These are phyloP conservation scores for Meteorus cinctellus DNA, from an alignment of 2,888 invertebrate genomes.

Conservation along the genomic window DNA sequence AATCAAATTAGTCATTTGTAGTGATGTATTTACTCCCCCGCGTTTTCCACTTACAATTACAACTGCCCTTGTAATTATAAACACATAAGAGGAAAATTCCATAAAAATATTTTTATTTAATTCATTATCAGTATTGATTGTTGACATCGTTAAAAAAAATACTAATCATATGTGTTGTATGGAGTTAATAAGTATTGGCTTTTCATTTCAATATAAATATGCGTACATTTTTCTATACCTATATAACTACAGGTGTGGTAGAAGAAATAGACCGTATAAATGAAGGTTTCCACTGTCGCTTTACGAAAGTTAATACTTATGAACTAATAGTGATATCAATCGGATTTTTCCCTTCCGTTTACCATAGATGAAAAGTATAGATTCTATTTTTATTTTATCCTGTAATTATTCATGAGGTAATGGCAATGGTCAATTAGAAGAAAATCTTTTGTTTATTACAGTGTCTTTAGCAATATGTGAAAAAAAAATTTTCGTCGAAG, in stretches of 20 bases:
- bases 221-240: background rate
- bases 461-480: no score
- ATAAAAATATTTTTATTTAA: no score
- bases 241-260: slow-evolving; percentile 40
- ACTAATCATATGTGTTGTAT: background rate
- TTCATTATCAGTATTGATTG: no score
- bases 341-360: background rate
- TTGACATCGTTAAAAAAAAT: background rate
- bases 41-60: no score
- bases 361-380: background rate
- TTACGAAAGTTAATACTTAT: slow-evolving; percentile 40
- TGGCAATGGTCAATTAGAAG: no score
- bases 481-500: no score
- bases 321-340: no score
- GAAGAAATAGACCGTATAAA: slow-evolving; percentile 55
- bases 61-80: no score
- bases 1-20: no score
- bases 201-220: background rate
- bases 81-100: no score
- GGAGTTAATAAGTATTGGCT: background rate
- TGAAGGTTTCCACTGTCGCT: slow-evolving; percentile 50
- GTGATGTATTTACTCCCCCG: no score
- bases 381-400: background rate
- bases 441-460: no score
- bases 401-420: background rate